These are phyloP conservation scores for Sterrhoptilus dennistouni DNA, from an alignment of 2,113 vertebrate species.

Conservation along the genomic window DNA sequence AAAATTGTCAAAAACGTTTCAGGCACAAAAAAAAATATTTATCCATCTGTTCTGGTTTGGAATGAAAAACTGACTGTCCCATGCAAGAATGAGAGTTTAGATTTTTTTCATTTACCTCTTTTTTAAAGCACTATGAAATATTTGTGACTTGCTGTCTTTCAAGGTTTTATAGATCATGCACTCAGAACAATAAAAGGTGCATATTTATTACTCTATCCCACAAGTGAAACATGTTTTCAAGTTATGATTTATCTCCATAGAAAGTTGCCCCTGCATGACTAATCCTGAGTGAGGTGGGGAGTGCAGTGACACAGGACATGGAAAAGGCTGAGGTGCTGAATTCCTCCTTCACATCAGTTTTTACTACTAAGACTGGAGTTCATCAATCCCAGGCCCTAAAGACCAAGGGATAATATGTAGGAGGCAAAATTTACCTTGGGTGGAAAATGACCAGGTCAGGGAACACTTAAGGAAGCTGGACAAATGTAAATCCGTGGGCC, in stretches of 20 bases:
- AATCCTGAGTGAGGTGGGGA: background rate
- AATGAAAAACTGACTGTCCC: background rate
- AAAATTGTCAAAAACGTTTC: background rate
- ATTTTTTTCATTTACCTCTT: background rate
- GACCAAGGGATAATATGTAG: background rate
- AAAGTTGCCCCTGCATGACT: background rate
- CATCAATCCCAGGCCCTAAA: too few species aligned
- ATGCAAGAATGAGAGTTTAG: background rate
- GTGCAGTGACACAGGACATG: background rate
- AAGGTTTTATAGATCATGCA: background rate
- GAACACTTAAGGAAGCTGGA: background rate
- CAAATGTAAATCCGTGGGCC: background rate
- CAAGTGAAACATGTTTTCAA: background rate
- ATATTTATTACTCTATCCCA: background rate
- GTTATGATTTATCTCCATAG: background rate
- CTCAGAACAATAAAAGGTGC: background rate
- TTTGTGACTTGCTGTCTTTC: background rate
- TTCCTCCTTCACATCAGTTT: background rate
- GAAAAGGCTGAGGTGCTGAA: background rate
- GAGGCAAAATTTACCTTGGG: background rate
- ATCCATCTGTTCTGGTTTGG: background rate
- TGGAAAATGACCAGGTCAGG: background rate
- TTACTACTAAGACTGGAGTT: background rate
- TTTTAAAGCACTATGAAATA: background rate
- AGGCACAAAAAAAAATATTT: background rate